Base-by-base conservation (phyloP, 2,888 invertebrate genomes). In the Sympetrum striolatum region DNA sequence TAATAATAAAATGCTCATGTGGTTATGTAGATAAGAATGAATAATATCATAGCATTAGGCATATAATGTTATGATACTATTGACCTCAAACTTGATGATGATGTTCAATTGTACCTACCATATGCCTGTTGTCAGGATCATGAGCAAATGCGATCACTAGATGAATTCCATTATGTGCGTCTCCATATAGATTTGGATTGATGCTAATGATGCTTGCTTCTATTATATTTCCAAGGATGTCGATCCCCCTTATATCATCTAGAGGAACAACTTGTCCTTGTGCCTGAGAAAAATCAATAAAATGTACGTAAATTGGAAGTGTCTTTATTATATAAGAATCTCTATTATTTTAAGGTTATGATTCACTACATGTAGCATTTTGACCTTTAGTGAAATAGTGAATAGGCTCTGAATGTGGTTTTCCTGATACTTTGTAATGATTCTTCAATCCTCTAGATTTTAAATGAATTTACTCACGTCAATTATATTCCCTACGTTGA, bases 401-500 rank as follows among this genome's bases (percentile, higher is more conserved):
- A 44, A 10, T 10, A 44, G 44, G 44, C 10, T 10, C 0, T 44
- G 44, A 8, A 44, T 6, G 39, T 44, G 6, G 0, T 44, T 8
- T 44, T 4, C n/a, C n/a, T n/a, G 2, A 5, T 39, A 6, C 4
- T 39, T 5, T 2, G 6, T 39, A 44, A 44, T 44, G 44, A 44
- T 10, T 4, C 4, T 44, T 44, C 6, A 44, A 10, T 44, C 10
- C 10, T 31, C 25, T 31, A 2, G 10, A 31, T 73, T 31, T 31
- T 3, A 73, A n/a, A 31, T 73, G 12, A 1, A 12, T 80, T 15
- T n/a, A 90, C 90, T 91, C 91, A 92, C 92, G 81, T 91, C 91
- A 58, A 91, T 80, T n/a, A 92, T 91, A 10, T 86, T 58, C 80
- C 93, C 93, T 73, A 92, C 92, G 91, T 94, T 93, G 91, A 94